Conservation (phyloP, 2,113 vertebrate genomes). For the Planiliza haematocheilus region DNA sequence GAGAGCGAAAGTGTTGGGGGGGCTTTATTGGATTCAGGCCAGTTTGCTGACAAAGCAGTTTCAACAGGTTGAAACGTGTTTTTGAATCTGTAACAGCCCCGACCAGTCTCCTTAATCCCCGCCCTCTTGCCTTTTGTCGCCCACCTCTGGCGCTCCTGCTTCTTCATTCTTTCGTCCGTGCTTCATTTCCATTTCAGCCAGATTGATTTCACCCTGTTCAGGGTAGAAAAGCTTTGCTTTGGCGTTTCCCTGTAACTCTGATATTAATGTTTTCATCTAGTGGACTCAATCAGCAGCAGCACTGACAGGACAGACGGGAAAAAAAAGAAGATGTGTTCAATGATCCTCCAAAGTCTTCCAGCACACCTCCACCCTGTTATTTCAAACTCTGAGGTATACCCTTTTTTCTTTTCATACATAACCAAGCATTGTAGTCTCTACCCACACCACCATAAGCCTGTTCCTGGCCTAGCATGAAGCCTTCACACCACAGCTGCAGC, state of each 20-base stretch:
- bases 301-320: slow-evolving; percentile 13
- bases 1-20: not conserved
- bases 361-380: slow-evolving; percentile 32
- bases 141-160: slow-evolving; percentile 40
- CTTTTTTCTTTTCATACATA: not conserved
- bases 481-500: slow-evolving; percentile 12
- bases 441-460: slow-evolving; percentile 12
- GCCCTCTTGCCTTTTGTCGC: slow-evolving; percentile 30
- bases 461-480: slow-evolving; percentile 44
- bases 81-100: slow-evolving; percentile 41
- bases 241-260: slow-evolving; percentile 28
- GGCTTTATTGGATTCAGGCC: slow-evolving; percentile 30
- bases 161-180: slow-evolving; percentile 42
- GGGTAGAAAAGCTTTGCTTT: slow-evolving; percentile 61
- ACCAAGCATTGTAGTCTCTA: slow-evolving; percentile 27
- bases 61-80: slow-evolving; percentile 70
- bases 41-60: slow-evolving; percentile 71
- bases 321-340: not conserved
- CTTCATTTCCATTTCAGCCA: slow-evolving; percentile 74
- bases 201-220: slow-evolving; percentile 67
- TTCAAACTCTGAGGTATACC: slow-evolving; percentile 7
- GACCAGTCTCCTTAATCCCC: slow-evolving; percentile 6
- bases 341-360: not conserved
- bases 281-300: slow-evolving; percentile 7
- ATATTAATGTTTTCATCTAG: slow-evolving; percentile 42